phyloP scores from a whole-genome alignment of 1,140 invertebrate species.

The Coptotermes formosanus region DNA sequence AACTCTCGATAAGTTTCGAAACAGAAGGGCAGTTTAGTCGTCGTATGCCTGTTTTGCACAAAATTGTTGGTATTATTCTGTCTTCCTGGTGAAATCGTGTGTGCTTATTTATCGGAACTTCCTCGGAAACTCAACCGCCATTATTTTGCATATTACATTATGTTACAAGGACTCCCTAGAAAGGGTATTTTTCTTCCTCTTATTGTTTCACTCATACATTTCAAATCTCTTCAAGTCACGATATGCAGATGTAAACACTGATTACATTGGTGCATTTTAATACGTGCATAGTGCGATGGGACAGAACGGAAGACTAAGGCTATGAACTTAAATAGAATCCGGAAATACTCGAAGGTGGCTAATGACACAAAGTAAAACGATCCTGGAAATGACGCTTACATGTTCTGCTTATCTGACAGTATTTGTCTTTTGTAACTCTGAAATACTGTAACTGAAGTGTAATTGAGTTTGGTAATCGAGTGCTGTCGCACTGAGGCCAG shows the following conservation, averaged over 20 bases:
- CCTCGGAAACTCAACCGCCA: not conserved
- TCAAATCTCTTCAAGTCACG: not conserved
- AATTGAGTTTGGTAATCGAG: too few relatives aligned
- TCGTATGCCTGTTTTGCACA: not conserved
- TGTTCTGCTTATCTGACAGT: not conserved
- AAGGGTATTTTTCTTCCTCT: not conserved
- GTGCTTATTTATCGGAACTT: constrained; percentile 12
- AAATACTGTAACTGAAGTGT: not conserved
- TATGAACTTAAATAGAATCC: not conserved
- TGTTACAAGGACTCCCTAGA: not conserved
- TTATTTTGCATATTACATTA: not conserved
- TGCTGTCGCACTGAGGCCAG: too few relatives aligned
- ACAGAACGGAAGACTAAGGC: not conserved
- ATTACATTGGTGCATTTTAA: not conserved
- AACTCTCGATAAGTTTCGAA: too few relatives aligned
- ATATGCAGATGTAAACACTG: constrained; percentile 12
- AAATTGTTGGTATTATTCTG: not conserved
- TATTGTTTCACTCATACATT: not conserved
- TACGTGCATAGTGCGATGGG: not conserved
- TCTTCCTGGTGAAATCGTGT: constrained; percentile 8
- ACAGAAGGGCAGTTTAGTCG: not conserved
- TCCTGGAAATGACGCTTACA: not conserved
- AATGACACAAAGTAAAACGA: not conserved
- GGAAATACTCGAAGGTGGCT: not conserved
- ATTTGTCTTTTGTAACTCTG: not conserved